A percentile compares a stretch with the other conserved stretches of the same genome.
Evolutionary conservation across 2,113 vertebrate genomes (phyloP).

Genomic region (Engraulis encrasicolus): DNA sequence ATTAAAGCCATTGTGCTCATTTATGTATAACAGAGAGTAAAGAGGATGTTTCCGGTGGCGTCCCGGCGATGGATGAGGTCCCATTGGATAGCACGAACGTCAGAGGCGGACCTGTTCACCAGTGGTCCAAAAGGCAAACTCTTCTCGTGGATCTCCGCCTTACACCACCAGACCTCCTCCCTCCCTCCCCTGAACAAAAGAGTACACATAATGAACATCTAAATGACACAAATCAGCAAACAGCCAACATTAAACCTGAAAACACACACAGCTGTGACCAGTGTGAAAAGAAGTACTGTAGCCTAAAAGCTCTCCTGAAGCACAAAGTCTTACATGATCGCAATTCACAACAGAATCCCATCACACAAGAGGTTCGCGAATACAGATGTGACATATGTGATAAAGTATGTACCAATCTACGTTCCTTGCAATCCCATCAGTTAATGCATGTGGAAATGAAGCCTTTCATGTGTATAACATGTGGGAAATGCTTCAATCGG

Average conservation of each 20-base stretch:
- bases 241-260: conserved; percentile 38
- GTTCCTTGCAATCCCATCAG: conserved; percentile 62
- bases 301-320: neutral
- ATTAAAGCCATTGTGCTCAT: too few relatives aligned
- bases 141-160: neutral
- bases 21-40: too few relatives aligned
- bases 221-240: too few relatives aligned
- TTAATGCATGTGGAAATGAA: conserved; percentile 58
- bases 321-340: conserved; percentile 30
- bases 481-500: conserved; percentile 73
- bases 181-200: conserved; percentile 61
- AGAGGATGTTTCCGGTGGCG: too few relatives aligned
- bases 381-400: conserved; percentile 38
- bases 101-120: too few relatives aligned
- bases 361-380: too few relatives aligned
- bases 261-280: too few relatives aligned
- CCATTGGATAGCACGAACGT: too few relatives aligned
- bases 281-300: conserved; percentile 37
- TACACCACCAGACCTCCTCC: conserved; percentile 65
- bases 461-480: conserved; percentile 63
- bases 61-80: too few relatives aligned
- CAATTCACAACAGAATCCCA: too few relatives aligned
- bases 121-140: too few relatives aligned
- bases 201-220: conserved; percentile 53
- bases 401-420: conserved; percentile 30